phyloP scores from a whole-genome alignment of 2,797 vertebrate species.

The Cirrhinus mrigala region DNA sequence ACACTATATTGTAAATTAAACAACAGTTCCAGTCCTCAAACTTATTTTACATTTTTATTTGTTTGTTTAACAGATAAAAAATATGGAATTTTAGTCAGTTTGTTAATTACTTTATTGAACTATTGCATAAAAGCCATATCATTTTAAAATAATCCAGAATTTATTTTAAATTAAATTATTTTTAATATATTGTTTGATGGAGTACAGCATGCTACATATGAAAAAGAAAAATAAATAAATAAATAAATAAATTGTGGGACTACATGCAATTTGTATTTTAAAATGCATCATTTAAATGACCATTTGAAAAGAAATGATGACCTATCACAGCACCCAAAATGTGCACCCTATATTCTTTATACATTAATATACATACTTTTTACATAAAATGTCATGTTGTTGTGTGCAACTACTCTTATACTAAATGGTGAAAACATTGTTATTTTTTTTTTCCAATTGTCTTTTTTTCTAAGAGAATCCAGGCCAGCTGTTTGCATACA shows the following conservation, averaged over 20 bases:
- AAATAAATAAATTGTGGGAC: too few relatives aligned
- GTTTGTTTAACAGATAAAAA: background rate
- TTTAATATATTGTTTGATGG: too few relatives aligned
- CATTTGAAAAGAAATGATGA: background rate
- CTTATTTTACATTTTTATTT: background rate
- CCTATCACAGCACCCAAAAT: background rate
- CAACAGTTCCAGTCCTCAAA: background rate
- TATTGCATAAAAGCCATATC: background rate
- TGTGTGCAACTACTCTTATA: background rate
- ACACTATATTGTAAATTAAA: background rate
- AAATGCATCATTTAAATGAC: background rate
- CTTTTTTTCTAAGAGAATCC: background rate
- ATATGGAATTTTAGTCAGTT: background rate
- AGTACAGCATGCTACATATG: background rate
- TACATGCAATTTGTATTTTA: too few relatives aligned
- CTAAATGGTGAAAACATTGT: background rate
- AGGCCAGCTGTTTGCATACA: background rate
- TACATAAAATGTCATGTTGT: background rate
- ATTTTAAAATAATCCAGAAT: background rate
- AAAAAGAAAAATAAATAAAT: too few relatives aligned
- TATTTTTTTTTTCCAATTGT: background rate
- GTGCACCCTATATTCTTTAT: background rate
- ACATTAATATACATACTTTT: background rate
- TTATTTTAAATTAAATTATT: rapidly evolving
- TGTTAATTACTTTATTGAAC: background rate